Evolutionary conservation across 2,888 invertebrate genomes (phyloP).

Genomic region (Cryptocheilus praepositus): DNA sequence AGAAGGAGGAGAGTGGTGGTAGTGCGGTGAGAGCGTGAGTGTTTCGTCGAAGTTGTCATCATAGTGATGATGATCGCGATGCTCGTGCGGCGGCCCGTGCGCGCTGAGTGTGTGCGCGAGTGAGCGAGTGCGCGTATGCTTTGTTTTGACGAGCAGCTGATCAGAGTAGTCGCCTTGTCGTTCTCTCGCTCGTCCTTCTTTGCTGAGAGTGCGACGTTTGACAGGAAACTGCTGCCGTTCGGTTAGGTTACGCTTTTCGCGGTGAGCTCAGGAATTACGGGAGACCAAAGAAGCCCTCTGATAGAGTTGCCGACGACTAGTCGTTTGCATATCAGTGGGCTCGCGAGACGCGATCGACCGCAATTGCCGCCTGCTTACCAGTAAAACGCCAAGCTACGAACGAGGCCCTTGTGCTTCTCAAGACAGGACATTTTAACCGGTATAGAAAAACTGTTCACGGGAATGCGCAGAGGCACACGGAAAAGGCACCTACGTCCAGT

Average conservation of each 20-base stretch:
- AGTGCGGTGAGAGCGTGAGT: slow-evolving; percentile 38
- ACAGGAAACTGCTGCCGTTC: too few species aligned
- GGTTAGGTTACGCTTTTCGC: too few species aligned
- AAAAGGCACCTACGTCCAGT: too few species aligned
- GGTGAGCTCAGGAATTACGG: not conserved
- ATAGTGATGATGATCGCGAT: too few species aligned
- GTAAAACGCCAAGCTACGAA: not conserved
- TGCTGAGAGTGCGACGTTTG: too few species aligned
- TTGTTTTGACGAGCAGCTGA: slow-evolving; percentile 71
- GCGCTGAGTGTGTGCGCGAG: too few species aligned
- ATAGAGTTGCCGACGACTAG: not conserved
- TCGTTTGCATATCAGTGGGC: slow-evolving; percentile 15
- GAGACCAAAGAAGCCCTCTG: not conserved
- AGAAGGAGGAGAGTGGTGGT: not conserved
- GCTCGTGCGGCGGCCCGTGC: too few species aligned
- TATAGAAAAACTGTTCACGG: too few species aligned
- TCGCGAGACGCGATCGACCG: slow-evolving; percentile 32
- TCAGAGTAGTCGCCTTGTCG: slow-evolving; percentile 39
- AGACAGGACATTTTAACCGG: too few species aligned
- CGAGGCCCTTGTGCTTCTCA: too few species aligned
- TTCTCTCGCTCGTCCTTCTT: slow-evolving; percentile 29
- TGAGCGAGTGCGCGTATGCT: slow-evolving; percentile 53
- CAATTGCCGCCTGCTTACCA: slow-evolving; percentile 6
- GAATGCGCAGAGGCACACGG: too few species aligned
- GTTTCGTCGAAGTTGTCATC: too few species aligned